These are phyloP conservation scores for Ictidomys tridecemlineatus DNA, from an alignment of 2,113 vertebrate genomes.

Conservation along the genomic window DNA sequence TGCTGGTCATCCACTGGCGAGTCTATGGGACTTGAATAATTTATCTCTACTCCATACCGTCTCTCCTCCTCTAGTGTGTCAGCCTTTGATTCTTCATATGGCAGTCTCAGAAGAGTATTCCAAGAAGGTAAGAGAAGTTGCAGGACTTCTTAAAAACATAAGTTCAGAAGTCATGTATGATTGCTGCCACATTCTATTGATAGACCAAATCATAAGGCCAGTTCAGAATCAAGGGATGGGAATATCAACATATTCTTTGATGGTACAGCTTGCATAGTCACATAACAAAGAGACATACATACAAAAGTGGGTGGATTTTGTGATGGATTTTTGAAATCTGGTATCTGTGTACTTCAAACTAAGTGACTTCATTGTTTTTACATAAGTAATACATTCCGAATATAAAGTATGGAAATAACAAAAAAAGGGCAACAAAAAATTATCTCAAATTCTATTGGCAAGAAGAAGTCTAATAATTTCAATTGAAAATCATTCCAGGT, in stretches of 20 bases:
- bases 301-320: not conserved
- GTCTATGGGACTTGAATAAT: not conserved
- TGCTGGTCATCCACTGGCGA: not conserved
- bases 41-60: not conserved
- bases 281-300: not conserved
- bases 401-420: not conserved
- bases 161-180: not conserved
- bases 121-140: not conserved
- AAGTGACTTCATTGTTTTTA: constrained; percentile 39
- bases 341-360: constrained; percentile 26
- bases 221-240: not conserved
- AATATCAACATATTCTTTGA: not conserved
- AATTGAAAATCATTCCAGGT: not conserved
- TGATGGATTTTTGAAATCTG: constrained; percentile 2
- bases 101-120: not conserved
- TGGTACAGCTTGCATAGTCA: not conserved
- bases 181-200: not conserved
- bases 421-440: not conserved
- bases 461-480: constrained; percentile 20
- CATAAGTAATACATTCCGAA: not conserved
- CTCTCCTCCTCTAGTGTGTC: not conserved
- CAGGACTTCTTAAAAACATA: not conserved
- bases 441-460: not conserved
- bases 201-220: not conserved
- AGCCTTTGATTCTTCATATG: not conserved